phyloP scores from a whole-genome alignment of 1,140 invertebrate species.

The Marisa cornuarietis region DNA sequence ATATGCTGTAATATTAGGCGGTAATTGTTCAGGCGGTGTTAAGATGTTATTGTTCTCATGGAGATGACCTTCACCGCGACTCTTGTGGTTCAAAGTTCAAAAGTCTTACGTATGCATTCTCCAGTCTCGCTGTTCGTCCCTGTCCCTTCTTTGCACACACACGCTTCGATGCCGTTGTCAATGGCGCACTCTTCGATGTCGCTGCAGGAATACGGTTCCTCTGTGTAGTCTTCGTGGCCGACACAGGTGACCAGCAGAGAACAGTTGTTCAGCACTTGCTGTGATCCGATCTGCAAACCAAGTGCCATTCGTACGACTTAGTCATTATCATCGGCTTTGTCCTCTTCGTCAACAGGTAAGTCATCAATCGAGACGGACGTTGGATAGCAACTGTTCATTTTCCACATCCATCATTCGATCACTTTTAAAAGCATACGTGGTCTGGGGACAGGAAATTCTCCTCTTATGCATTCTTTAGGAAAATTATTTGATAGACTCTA shows the following conservation, averaged over 20 bases:
- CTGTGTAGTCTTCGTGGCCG: neutral
- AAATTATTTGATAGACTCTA: too few species aligned
- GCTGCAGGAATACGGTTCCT: neutral
- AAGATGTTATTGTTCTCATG: neutral
- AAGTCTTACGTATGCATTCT: neutral
- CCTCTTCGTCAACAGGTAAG: constrained; percentile 11
- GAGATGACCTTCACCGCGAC: too few species aligned
- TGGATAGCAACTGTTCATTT: too few species aligned
- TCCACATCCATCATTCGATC: too few species aligned
- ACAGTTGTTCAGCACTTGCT: neutral
- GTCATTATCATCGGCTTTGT: constrained; percentile 22
- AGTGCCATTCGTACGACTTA: constrained; percentile 18
- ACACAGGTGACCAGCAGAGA: neutral
- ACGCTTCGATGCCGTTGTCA: too few species aligned
- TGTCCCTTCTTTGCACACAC: too few species aligned
- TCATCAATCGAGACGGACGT: too few species aligned
- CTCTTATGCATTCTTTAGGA: too few species aligned
- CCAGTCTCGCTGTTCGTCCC: too few species aligned
- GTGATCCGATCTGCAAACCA: neutral
- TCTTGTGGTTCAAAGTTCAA: neutral
- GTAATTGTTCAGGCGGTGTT: neutral
- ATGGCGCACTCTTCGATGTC: too few species aligned
- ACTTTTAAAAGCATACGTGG: too few species aligned
- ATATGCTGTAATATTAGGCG: neutral
- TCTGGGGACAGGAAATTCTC: too few species aligned